phyloP scores from a whole-genome alignment of 2,888 invertebrate species.

The Folsomia candida region DNA sequence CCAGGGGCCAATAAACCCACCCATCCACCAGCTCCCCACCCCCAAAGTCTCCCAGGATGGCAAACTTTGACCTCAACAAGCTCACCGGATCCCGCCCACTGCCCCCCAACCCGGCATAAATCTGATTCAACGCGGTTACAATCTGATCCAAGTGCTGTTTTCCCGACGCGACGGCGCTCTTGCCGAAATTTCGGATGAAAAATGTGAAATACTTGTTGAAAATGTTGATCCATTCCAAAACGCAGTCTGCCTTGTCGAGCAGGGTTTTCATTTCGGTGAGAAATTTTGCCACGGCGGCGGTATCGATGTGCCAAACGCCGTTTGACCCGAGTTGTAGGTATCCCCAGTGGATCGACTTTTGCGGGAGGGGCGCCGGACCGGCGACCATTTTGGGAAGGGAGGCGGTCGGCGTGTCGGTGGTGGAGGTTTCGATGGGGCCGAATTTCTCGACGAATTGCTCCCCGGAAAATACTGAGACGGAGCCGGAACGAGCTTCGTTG shows the following conservation, averaged over 20 bases:
- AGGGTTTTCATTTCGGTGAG: conserved; percentile 31
- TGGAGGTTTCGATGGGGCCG: not conserved
- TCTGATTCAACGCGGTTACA: conserved; percentile 24
- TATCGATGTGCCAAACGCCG: conserved; percentile 35
- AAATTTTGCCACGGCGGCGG: conserved; percentile 18
- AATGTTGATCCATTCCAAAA: conserved; percentile 38
- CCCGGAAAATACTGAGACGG: conserved; percentile 14
- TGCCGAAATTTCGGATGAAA: conserved; percentile 43
- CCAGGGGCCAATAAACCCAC: conserved; percentile 42
- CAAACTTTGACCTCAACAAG: conserved; percentile 30
- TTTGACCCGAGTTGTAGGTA: conserved; percentile 36
- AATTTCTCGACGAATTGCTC: not conserved
- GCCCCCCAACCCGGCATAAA: conserved; percentile 27
- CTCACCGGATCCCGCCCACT: conserved; percentile 23
- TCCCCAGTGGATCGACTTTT: conserved; percentile 36
- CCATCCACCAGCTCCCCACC: conserved; percentile 32
- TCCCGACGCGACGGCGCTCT: conserved; percentile 27
- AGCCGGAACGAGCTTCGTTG: conserved; percentile 34
- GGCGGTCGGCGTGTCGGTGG: too few relatives aligned
- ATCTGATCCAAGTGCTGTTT: conserved; percentile 38
- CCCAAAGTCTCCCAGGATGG: not conserved
- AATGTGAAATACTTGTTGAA: conserved; percentile 40
- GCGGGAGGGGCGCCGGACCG: conserved; percentile 32
- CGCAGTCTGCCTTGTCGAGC: conserved; percentile 23
- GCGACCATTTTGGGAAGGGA: not conserved